These are phyloP conservation scores for Agrilus cyanescens DNA, from an alignment of 2,888 invertebrate genomes.

Conservation along the genomic window DNA sequence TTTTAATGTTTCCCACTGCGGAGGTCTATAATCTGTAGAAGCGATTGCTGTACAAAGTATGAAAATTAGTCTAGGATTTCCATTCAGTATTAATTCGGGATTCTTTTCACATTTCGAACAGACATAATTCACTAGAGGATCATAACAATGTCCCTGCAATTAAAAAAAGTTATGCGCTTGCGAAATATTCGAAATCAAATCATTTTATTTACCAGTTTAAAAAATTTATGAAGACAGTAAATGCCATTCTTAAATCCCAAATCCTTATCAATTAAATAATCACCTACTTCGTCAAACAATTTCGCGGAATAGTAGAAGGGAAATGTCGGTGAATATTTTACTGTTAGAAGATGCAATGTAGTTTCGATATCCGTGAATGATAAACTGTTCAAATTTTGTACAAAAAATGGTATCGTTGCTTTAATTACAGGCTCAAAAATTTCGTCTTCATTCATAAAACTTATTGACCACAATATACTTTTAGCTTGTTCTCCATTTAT, in stretches of 20 bases:
- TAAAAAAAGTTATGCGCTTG: constrained; percentile 8
- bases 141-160: constrained; percentile 45
- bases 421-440: constrained; percentile 41
- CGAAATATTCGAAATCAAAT: neutral
- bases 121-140: constrained; percentile 46
- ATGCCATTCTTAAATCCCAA: constrained; percentile 40
- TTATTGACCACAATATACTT: constrained; percentile 45
- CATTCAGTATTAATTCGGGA: constrained; percentile 32
- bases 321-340: constrained; percentile 36
- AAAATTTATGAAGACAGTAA: constrained; percentile 40
- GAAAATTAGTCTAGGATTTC: constrained; percentile 36
- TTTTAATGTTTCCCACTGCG: constrained; percentile 41
- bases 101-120: constrained; percentile 37
- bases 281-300: constrained; percentile 44
- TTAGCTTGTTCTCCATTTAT: constrained; percentile 36
- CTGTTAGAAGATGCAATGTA: constrained; percentile 39
- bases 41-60: constrained; percentile 44
- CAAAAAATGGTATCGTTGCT: constrained; percentile 39
- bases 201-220: constrained; percentile 42
- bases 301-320: constrained; percentile 49
- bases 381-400: constrained; percentile 33
- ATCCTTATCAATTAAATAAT: constrained; percentile 40
- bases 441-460: constrained; percentile 36
- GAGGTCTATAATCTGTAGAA: constrained; percentile 45
- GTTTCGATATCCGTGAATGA: constrained; percentile 40